phyloP scores from a whole-genome alignment of 2,888 invertebrate genomes.

The Diloba caeruleocephala region DNA sequence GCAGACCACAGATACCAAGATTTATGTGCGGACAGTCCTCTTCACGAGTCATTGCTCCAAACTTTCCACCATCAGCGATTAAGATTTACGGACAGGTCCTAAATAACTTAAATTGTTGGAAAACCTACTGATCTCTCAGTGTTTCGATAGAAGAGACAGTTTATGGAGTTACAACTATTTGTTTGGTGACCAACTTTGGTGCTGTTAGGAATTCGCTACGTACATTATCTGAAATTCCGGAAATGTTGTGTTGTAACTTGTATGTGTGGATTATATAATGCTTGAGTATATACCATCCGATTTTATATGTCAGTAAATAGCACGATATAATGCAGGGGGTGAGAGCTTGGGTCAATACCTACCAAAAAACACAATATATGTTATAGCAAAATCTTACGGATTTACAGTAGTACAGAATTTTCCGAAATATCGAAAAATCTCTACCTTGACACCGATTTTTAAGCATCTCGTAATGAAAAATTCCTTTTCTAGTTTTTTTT shows the following conservation, averaged over 20 bases:
- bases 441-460: too few relatives aligned
- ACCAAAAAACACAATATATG: too few relatives aligned
- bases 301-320: too few relatives aligned
- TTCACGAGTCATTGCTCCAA: constrained; percentile 82
- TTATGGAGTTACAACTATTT: constrained; percentile 53
- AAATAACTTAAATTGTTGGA: constrained; percentile 84
- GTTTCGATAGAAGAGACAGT: constrained; percentile 48
- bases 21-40: constrained; percentile 78
- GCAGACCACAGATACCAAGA: constrained; percentile 63
- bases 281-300: constrained; percentile 3
- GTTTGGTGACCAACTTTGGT: constrained; percentile 44
- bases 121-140: constrained; percentile 59
- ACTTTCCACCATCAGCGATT: constrained; percentile 75
- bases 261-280: constrained; percentile 1
- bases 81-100: constrained; percentile 83
- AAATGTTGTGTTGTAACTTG: constrained; percentile 11
- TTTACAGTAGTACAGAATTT: too few relatives aligned
- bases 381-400: too few relatives aligned
- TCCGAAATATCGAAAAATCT: too few relatives aligned
- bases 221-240: constrained; percentile 19
- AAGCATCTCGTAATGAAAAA: too few relatives aligned
- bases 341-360: too few relatives aligned
- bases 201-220: constrained; percentile 26
- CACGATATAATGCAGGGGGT: too few relatives aligned
- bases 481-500: too few relatives aligned